Percentiles rank a stretch among this genome's conserved stretches.
Conservation (phyloP, 2,888 invertebrate genomes). For the Drosophila ustulata region DNA sequence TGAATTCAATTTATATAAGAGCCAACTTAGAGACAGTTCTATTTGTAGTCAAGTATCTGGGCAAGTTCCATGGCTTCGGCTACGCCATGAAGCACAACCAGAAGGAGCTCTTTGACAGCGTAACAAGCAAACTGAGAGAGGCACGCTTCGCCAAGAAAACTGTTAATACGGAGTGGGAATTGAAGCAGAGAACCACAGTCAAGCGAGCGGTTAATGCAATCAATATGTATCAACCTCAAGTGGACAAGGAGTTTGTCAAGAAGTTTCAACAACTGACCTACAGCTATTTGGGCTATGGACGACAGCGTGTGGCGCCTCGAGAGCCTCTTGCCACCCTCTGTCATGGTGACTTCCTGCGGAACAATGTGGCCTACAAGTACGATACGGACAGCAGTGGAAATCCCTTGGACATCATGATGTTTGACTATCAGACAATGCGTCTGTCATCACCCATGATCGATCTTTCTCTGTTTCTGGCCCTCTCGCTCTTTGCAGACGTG, state of each 20-base stretch:
- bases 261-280: conserved; percentile 54
- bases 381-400: conserved; percentile 40
- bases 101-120: conserved; percentile 59
- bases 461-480: conserved; percentile 74
- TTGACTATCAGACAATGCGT: conserved; percentile 84
- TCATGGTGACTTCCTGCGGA: conserved; percentile 84
- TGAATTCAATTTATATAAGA: background rate
- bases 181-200: conserved; percentile 32
- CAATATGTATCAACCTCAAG: conserved; percentile 60
- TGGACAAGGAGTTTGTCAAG: conserved; percentile 71
- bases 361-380: conserved; percentile 84
- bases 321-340: conserved; percentile 83
- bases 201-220: conserved; percentile 58
- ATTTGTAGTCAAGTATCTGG: conserved; percentile 73
- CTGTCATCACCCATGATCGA: conserved; percentile 84
- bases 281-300: conserved; percentile 58
- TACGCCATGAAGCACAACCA: conserved; percentile 79
- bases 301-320: conserved; percentile 73
- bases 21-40: background rate
- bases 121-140: conserved; percentile 70
- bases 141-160: conserved; percentile 66
- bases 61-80: conserved; percentile 82
- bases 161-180: conserved; percentile 46
- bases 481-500: conserved; percentile 77
- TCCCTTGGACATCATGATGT: conserved; percentile 83